Evolutionary conservation across 2,113 vertebrate genomes (phyloP), one percentile per base, ranked within the genome.

Genomic region (Rhinopomastus cyanomelas): DNA sequence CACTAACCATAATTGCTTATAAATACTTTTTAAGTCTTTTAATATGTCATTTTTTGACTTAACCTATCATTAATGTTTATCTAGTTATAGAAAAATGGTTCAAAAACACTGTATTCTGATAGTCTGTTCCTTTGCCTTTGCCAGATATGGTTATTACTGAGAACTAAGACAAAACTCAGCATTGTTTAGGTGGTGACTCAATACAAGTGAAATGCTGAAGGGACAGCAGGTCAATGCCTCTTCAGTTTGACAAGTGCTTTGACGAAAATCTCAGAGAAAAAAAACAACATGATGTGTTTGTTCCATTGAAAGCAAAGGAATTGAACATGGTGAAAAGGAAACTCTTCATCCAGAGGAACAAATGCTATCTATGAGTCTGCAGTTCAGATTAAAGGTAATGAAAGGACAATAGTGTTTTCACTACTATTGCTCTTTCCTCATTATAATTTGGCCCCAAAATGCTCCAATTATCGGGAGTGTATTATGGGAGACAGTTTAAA

Each of bases 391-490:
- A 87, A 75, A 85, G 61, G 32, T 81, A 88, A 34, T 42, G 27
- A 19, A 85, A 81, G 64, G 62, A 94, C 74, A 90, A 92, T 67
- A 89, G 29, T 66, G 59, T 73, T 95, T 96, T 95, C 74, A 85
- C 59, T 80, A 72, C 21, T 91, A 36, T 12, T 87, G 62, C 62
- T 90, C 69, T 93, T 89, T 56, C 32, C 67, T 37, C 29, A 37
- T 95, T 96, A 90, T 29, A 81, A 9, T 23, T 86, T 87, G 59
- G 37, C 68, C 73, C 16, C 3, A 5, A 42, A 91, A 69, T 80
- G 55, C 16, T 93, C 96, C 96, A 97, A 97, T 97, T 95, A 88
- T 95, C 68, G 94, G 74, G 87, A 94, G 88, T 46, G 61, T 85
- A 92, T 96, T 95, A 93, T 66, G 37, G 26, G 36, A 93, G 69